These are phyloP conservation scores for Glyptemys insculpta DNA, from an alignment of 2,797 vertebrate species.

Conservation along the genomic window DNA sequence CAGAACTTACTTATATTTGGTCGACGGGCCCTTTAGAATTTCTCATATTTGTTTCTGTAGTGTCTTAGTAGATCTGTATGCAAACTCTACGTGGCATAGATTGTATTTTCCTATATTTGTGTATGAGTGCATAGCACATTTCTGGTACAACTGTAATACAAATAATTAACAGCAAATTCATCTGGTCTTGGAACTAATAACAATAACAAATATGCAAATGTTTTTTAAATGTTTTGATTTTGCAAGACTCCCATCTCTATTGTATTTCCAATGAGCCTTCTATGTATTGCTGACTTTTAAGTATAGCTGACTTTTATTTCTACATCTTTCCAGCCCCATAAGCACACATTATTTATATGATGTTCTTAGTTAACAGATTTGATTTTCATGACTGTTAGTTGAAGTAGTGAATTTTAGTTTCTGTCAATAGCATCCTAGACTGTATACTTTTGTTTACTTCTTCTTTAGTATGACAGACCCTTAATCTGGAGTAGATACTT, in stretches of 20 bases:
- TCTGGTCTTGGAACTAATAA: not conserved
- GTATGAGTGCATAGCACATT: not conserved
- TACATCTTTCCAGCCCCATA: not conserved
- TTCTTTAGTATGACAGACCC: not conserved
- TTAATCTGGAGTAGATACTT: not conserved
- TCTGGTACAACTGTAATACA: not conserved
- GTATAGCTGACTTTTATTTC: not conserved
- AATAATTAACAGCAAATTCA: not conserved
- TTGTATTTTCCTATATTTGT: not conserved
- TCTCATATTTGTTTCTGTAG: not conserved
- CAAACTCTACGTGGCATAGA: accelerated
- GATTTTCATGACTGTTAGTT: not conserved
- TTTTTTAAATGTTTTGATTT: not conserved
- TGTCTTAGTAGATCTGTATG: not conserved
- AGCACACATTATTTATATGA: not conserved
- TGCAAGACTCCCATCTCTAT: not conserved
- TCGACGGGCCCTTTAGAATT: not conserved
- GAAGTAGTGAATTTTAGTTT: not conserved
- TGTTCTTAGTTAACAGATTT: not conserved
- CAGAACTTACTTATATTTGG: not conserved
- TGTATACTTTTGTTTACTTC: not conserved
- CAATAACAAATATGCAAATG: not conserved
- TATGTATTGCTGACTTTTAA: not conserved
- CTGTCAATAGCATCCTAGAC: not conserved
- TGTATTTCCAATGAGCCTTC: not conserved